phyloP scores from a whole-genome alignment of 1,140 invertebrate species.

The Drosophila parabipectinata region DNA sequence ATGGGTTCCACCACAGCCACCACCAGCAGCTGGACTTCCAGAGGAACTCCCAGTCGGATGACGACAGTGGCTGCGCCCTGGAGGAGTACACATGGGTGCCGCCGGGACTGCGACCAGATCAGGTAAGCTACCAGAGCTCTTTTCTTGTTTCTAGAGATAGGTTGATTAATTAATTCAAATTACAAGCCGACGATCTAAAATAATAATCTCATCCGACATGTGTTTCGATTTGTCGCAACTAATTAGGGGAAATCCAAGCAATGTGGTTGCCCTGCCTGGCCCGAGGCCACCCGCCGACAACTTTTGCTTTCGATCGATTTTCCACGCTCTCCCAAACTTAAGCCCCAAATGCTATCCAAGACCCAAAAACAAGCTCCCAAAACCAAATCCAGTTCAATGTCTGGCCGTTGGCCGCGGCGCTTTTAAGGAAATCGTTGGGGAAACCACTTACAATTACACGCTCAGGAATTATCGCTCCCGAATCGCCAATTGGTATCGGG shows the following conservation, averaged over 20 bases:
- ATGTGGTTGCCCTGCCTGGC: slow-evolving; percentile 21
- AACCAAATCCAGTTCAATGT: slow-evolving; percentile 56
- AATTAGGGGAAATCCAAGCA: slow-evolving; percentile 63
- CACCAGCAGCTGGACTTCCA: slow-evolving; percentile 88
- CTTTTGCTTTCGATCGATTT: slow-evolving; percentile 57
- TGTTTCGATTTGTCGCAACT: slow-evolving; percentile 63
- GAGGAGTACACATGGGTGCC: slow-evolving; percentile 99
- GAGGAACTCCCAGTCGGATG: slow-evolving; percentile 96
- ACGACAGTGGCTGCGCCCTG: slow-evolving; percentile 97
- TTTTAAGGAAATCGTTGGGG: slow-evolving; percentile 60
- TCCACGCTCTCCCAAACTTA: slow-evolving; percentile 24
- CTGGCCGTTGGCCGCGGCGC: slow-evolving; percentile 34
- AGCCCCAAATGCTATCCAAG: slow-evolving; percentile 15
- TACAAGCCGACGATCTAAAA: not conserved
- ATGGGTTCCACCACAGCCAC: slow-evolving; percentile 69
- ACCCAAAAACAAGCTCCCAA: not conserved
- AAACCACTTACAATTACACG: slow-evolving; percentile 63
- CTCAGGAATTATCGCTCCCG: slow-evolving; percentile 62
- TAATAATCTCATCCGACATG: slow-evolving; percentile 17
- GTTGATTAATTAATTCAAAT: not conserved
- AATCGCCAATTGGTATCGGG: slow-evolving; percentile 52
- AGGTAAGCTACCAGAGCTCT: slow-evolving; percentile 87
- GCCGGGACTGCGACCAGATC: slow-evolving; percentile 96
- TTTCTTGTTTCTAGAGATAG: not conserved
- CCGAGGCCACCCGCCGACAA: slow-evolving; percentile 51